phyloP scores from a whole-genome alignment of 2,888 invertebrate genomes.

The Cryptocheilus praepositus region DNA sequence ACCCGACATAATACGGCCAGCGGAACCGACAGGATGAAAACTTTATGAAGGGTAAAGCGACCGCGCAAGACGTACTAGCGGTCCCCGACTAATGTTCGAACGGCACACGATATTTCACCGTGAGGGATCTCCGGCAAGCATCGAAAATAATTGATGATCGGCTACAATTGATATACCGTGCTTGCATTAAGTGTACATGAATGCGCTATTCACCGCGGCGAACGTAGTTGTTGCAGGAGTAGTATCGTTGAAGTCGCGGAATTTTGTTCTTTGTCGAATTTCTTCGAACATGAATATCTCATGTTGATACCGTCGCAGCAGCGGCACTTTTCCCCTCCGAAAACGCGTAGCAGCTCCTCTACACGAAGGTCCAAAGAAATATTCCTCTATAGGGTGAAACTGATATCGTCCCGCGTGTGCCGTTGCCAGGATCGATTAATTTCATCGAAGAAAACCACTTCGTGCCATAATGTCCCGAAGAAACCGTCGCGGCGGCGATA shows the following conservation, averaged over 20 bases:
- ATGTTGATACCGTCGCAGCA: too few relatives aligned
- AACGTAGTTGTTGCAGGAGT: too few relatives aligned
- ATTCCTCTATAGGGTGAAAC: conserved; percentile 1
- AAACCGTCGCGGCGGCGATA: conserved; percentile 35
- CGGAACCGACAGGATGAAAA: conserved; percentile 34
- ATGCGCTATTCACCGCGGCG: too few relatives aligned
- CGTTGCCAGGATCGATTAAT: conserved; percentile 18
- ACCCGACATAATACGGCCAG: conserved; percentile 5
- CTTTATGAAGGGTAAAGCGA: conserved; percentile 33
- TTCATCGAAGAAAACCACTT: conserved; percentile 27
- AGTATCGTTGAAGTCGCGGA: too few relatives aligned
- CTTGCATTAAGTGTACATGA: too few relatives aligned
- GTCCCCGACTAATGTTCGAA: too few relatives aligned
- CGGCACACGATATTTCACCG: background rate
- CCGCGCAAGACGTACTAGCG: too few relatives aligned
- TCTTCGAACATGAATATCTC: too few relatives aligned
- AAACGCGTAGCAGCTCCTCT: too few relatives aligned
- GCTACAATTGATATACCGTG: too few relatives aligned
- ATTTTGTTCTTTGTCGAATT: too few relatives aligned
- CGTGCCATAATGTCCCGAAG: conserved; percentile 30
- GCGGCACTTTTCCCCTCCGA: too few relatives aligned
- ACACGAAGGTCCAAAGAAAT: background rate
- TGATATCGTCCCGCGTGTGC: conserved; percentile 10
- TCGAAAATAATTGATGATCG: conserved; percentile 3
- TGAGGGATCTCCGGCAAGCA: background rate